Evolutionary conservation across 2,797 vertebrate species (phyloP), one percentile per base, ranked within the genome.

Genomic region (Enteromius anoplus): DNA sequence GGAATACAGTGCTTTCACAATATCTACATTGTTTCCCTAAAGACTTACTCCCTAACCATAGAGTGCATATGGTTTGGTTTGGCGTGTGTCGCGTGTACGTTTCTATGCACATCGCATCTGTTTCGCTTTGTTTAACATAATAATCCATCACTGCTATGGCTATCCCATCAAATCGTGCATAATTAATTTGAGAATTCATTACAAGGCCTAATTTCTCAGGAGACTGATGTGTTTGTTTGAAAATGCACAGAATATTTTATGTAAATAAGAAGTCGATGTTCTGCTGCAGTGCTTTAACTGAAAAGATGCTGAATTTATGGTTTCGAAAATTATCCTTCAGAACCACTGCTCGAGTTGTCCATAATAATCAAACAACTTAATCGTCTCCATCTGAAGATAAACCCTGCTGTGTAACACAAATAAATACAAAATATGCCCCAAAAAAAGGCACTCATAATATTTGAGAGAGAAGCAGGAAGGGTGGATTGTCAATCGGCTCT

Each of bases 141-240:
- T 86, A 72, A 83, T 87, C 70, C 78, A 81, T 85, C 84, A 84
- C 68, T 75, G 62, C 34, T 68, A 49, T 53, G 58, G 71, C 60
- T 80, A 75, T 80, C 81, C 80, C 70, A 72, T 81, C 73, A 66
- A 83, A 84, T 80, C 26, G 53, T 58, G 76, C 85, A 85, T 81
- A 84, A 87, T 88, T 80, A 78, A 89, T 85, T 85, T 66, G 37
- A 72, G 73, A 65, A 84, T 84, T 83, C 73, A 82, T 87, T 42
- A 72, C 64, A 32, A 21, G 47, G 66, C 21, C 77, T 84, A 81
- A 87, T 88, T 88, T 87, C 87, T 86, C 85, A 49, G 34, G 86
- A 86, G 86, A 75, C 72, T 19, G 80, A 11, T 42, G 37, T 77
- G 32, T 86, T 78, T 76, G 76, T 84, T 34, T 85, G 29, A 75